Conservation (phyloP, 2,888 invertebrate genomes). For the Cetonia aurata region DNA sequence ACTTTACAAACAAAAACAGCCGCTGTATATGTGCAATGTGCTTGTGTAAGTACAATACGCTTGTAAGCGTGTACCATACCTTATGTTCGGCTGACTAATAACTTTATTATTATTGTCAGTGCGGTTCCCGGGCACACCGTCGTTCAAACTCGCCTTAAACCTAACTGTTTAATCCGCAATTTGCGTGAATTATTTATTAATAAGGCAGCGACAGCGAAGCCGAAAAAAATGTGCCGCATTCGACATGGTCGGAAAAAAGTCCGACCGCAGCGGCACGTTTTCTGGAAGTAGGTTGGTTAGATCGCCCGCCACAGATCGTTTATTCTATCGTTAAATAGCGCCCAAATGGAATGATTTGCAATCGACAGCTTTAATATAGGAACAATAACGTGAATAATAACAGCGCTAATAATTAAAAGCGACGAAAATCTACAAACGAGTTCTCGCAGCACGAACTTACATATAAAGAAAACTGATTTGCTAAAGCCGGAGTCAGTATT, state of each 20-base stretch:
- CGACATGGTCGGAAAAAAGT: conserved; percentile 21
- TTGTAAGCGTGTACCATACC: too few species aligned
- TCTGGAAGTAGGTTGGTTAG: conserved; percentile 35
- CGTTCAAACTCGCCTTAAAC: conserved; percentile 38
- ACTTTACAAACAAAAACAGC: too few species aligned
- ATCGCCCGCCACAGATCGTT: conserved; percentile 18
- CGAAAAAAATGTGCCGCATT: conserved; percentile 34
- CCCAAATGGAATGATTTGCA: conserved; percentile 10
- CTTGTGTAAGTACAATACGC: background rate
- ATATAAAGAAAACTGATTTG: conserved; percentile 22
- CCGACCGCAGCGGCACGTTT: background rate
- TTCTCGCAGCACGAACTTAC: background rate
- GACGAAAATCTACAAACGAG: background rate
- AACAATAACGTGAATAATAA: conserved; percentile 4
- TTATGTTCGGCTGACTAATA: conserved; percentile 34
- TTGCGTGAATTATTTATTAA: conserved; percentile 40
- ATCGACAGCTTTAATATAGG: background rate
- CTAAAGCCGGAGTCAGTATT: conserved; percentile 10
- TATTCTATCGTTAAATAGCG: conserved; percentile 18
- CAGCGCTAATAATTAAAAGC: background rate
- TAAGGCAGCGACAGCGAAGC: conserved; percentile 33
- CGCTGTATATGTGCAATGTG: too few species aligned
- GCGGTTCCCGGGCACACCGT: conserved; percentile 37
- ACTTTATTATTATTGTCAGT: conserved; percentile 36
- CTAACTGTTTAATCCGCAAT: conserved; percentile 40